phyloP scores from a whole-genome alignment of 23 tunicate genomes.

The Ciona savignyi region DNA sequence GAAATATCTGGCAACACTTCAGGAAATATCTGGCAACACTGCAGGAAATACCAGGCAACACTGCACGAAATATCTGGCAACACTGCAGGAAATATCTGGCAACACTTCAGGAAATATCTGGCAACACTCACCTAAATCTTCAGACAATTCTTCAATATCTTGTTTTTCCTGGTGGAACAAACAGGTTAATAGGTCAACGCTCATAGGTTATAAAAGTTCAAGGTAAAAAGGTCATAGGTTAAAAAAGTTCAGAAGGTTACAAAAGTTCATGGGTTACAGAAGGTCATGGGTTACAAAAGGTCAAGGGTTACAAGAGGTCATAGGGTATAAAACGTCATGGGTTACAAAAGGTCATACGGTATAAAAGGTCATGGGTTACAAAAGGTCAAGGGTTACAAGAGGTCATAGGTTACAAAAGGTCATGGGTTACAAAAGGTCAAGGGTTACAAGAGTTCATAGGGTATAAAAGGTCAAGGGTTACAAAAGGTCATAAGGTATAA shows the following conservation, averaged over 20 bases:
- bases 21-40: not conserved
- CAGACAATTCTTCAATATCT: constrained; percentile 24
- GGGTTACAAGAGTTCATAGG: not conserved
- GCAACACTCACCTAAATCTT: constrained; percentile 1
- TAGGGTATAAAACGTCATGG: not conserved
- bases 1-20: not conserved
- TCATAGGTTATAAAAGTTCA: too few relatives aligned
- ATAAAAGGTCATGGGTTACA: not conserved
- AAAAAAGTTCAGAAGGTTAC: not conserved
- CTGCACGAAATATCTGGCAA: not conserved
- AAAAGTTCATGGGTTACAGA: too few relatives aligned
- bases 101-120: not conserved
- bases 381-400: not conserved
- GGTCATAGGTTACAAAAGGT: not conserved
- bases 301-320: not conserved
- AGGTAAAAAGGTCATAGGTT: not conserved
- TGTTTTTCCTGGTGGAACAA: constrained; percentile 29
- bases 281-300: too few relatives aligned
- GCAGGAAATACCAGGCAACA: not conserved
- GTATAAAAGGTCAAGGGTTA: not conserved
- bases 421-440: too few relatives aligned
- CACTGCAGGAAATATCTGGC: not conserved
- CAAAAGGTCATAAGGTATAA: constrained; percentile 2
- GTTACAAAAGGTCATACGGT: not conserved
- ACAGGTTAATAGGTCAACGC: not conserved